Conservation (phyloP, 2,888 invertebrate species). For the Crematogaster levior region DNA sequence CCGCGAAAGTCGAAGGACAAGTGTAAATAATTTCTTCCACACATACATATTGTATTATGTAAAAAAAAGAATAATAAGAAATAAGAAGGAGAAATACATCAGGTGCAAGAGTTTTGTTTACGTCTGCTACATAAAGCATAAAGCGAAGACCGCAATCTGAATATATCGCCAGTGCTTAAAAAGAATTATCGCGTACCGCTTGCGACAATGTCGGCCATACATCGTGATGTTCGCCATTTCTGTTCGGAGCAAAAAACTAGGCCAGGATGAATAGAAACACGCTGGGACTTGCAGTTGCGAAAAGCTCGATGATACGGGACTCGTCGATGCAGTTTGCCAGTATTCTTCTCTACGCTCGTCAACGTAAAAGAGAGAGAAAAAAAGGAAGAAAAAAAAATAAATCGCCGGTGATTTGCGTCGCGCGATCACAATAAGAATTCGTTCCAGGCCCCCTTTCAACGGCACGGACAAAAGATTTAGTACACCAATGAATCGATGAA, state of each 20-base stretch:
- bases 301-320: constrained; percentile 39
- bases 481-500: constrained; percentile 27
- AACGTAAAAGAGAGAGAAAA: background rate
- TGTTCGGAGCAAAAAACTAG: constrained; percentile 42
- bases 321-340: constrained; percentile 22
- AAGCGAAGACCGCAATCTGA: constrained; percentile 11
- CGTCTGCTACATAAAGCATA: background rate
- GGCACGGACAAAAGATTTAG: constrained; percentile 37
- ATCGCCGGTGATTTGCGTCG: constrained; percentile 43
- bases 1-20: too few species aligned
- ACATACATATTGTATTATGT: background rate
- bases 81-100: background rate
- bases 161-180: constrained; percentile 18
- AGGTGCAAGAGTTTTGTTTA: background rate
- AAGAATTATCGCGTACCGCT: constrained; percentile 33
- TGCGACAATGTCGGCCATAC: constrained; percentile 33
- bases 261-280: constrained; percentile 46
- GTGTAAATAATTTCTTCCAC: background rate
- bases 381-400: background rate
- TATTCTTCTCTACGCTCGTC: constrained; percentile 42
- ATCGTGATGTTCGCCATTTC: constrained; percentile 35
- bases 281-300: constrained; percentile 36
- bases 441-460: constrained; percentile 34
- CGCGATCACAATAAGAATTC: constrained; percentile 46
- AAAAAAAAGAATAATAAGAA: background rate